These are phyloP conservation scores for Holothuria scabra DNA, from an alignment of 53 echinoderm and acorn worm genomes.

Conservation along the genomic window DNA sequence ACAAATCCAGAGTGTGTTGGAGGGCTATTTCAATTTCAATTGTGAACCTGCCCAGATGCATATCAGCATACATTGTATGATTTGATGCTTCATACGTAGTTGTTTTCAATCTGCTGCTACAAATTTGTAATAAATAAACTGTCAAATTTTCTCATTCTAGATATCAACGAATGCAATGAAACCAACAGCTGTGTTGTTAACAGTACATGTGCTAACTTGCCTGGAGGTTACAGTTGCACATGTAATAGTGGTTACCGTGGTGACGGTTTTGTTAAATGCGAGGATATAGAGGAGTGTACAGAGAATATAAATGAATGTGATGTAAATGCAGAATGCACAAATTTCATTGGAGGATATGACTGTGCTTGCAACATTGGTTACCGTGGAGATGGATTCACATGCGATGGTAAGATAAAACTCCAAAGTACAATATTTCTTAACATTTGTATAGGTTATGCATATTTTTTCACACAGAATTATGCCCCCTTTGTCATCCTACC, in stretches of 20 bases:
- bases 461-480: too few species aligned
- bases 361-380: slow-evolving; percentile 75
- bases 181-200: slow-evolving; percentile 59
- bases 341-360: slow-evolving; percentile 60
- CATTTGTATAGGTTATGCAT: too few species aligned
- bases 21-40: too few species aligned
- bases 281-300: slow-evolving; percentile 76
- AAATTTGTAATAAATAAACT: too few species aligned
- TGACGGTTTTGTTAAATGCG: slow-evolving; percentile 64
- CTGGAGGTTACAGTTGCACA: slow-evolving; percentile 65
- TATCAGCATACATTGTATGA: too few species aligned
- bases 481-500: too few species aligned
- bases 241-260: slow-evolving; percentile 78
- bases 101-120: too few species aligned
- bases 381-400: slow-evolving; percentile 65
- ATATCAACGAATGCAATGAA: slow-evolving; percentile 77
- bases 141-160: slow-evolving; percentile 45
- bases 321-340: slow-evolving; percentile 65
- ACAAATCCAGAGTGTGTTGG: too few species aligned
- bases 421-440: too few species aligned
- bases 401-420: slow-evolving; percentile 60
- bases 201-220: slow-evolving; percentile 65
- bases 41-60: too few species aligned
- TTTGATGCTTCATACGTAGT: too few species aligned
- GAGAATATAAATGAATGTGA: slow-evolving; percentile 71